These are phyloP conservation scores for Mactra quadrangularis DNA, from an alignment of 1,140 invertebrate species.

Conservation along the genomic window DNA sequence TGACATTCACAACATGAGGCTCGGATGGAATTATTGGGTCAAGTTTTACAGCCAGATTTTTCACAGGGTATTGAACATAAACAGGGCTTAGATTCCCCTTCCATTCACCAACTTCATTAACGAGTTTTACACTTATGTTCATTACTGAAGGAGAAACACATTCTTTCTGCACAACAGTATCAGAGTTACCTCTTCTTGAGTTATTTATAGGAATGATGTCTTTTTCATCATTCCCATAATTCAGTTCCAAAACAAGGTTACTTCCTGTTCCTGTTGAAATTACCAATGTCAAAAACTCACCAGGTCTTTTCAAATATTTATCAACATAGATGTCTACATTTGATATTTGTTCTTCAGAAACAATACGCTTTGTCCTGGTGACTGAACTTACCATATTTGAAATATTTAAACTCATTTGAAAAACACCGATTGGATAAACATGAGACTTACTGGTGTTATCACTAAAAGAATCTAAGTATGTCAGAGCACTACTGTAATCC, in stretches of 20 bases:
- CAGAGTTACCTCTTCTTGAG: constrained; percentile 45
- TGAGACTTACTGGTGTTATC: constrained; percentile 34
- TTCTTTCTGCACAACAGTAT: not conserved
- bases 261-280: constrained; percentile 47
- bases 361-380: constrained; percentile 15
- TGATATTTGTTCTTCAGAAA: constrained; percentile 52
- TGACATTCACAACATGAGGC: constrained; percentile 23
- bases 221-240: constrained; percentile 48
- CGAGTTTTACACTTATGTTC: constrained; percentile 22
- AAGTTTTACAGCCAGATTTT: constrained; percentile 42
- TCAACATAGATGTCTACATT: constrained; percentile 42
- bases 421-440: constrained; percentile 55
- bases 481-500: constrained; percentile 27
- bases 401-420: constrained; percentile 36
- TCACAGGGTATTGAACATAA: constrained; percentile 55
- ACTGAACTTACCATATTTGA: constrained; percentile 63
- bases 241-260: constrained; percentile 48
- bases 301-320: constrained; percentile 4
- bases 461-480: not conserved
- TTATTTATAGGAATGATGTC: constrained; percentile 48
- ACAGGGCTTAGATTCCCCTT: constrained; percentile 9
- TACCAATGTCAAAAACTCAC: constrained; percentile 10
- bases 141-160: constrained; percentile 44
- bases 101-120: constrained; percentile 37
- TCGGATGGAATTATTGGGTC: constrained; percentile 39